Percentiles rank a stretch among this genome's conserved stretches.
Conservation (phyloP, 92 coral and sea anemone genomes). For the Epizoanthus illoricatus region DNA sequence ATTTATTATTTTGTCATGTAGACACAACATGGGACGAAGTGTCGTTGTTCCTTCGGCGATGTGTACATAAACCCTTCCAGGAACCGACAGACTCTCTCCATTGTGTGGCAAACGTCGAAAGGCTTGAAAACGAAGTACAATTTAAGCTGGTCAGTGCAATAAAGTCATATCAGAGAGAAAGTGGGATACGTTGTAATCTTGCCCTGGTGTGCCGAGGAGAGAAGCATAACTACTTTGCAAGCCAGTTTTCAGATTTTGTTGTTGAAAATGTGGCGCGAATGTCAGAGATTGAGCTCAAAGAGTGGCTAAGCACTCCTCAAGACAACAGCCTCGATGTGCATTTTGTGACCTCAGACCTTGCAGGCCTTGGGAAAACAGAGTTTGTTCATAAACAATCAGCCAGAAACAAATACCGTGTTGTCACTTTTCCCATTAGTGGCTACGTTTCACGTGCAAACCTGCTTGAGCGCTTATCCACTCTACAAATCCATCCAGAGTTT, state of each 20-base stretch:
- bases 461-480: constrained; percentile 26
- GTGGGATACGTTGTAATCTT: not conserved
- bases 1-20: constrained; percentile 39
- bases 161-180: constrained; percentile 3
- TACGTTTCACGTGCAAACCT: constrained; percentile 12
- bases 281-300: not conserved
- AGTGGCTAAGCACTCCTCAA: not conserved
- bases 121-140: constrained; percentile 44
- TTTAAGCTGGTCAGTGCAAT: constrained; percentile 40
- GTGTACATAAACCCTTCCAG: constrained; percentile 19
- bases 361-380: constrained; percentile 52
- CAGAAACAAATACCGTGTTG: not conserved
- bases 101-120: constrained; percentile 57
- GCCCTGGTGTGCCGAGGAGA: constrained; percentile 6
- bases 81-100: constrained; percentile 18
- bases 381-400: constrained; percentile 12
- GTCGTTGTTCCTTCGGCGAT: constrained; percentile 38
- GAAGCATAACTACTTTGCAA: not conserved
- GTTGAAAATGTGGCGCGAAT: constrained; percentile 2
- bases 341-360: constrained; percentile 39
- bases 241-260: constrained; percentile 4
- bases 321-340: constrained; percentile 6
- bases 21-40: constrained; percentile 52
- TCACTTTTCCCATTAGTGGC: constrained; percentile 37
- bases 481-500: constrained; percentile 17